Base-by-base conservation (phyloP, 1,140 invertebrate genomes). In the Bombus waltoni region DNA sequence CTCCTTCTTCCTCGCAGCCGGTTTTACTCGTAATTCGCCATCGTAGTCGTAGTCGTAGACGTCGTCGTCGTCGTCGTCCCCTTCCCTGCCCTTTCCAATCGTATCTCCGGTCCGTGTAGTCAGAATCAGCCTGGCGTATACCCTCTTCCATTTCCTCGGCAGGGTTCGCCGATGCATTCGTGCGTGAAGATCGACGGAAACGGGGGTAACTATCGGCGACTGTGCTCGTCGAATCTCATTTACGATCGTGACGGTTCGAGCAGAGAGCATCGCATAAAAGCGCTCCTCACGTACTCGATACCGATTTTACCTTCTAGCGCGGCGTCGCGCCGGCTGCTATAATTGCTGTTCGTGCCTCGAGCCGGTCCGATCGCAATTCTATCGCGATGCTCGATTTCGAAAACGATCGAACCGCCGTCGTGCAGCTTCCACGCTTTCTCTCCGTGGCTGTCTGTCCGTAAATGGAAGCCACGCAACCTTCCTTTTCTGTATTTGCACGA, bases 401-500 rank as follows among this genome's bases (percentile, higher is more conserved):
- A 77, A 81, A 80, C 65, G 44, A 71, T 59, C 47, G 35, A 15
- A 40, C 15, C 35, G 66, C n/a, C 62, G 13, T 32, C 44, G 32
- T 25, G 59, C 74, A n/a, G 32, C 72, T 68, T 22, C 32, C 0
- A 59, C 44, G 77, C 88, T 73, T 74, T 85, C 78, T 81, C 82
- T 71, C 40, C 78, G 47, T 18, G 35, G 8, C 25, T 38, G 62
- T 78, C 47, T 44, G 59, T 72, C 82, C 77, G 77, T 81, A 79
- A 85, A 85, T 80, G 87, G 87, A 77, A 87, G 22, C 76, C 76
- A 35, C 53, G 44, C 72, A 74, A 84, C 72, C 70, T 71, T 62
- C 62, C 85, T 80, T 35, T 47, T 83, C 81, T 44, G 70, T 65
- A 75, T 88, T 87, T n/a, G 40, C 47, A 2, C 35, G 73, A 57